Evolutionary conservation across 2,888 invertebrate species (phyloP), one percentile per base, ranked within the genome.

Genomic region (Sphaerophoria rueppellii): DNA sequence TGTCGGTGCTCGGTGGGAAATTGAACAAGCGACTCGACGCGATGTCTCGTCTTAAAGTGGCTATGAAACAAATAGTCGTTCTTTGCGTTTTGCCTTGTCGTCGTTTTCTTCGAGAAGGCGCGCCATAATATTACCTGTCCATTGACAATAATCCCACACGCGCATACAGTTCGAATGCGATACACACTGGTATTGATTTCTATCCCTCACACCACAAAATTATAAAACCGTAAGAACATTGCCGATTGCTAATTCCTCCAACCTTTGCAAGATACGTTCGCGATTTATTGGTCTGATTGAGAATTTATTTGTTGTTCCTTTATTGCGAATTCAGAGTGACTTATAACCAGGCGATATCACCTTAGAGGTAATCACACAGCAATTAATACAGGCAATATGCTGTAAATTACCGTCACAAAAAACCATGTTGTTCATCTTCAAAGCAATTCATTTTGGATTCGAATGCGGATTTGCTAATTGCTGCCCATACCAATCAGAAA

Each of bases 61-160:
- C 86, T 82, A 86, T 86, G 86, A 81, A 86, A 82, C 86, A 86
- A 86, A 82, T 78, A 46, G 82, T 69, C 73, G 73, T 77, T 81
- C 61, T 72, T 34, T 61, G 12, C 55, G 79, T 65, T 24, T 24
- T 24, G 24, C 24, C 24, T 24, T 72, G 70, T 63, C 40, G 85
- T 69, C 69, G 63, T 50, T 72, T 71, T 48, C 72, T 80, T 72
- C 50, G 37, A 58, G 81, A 77, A 74, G 86, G 82, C 77, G 82
- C 78, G 74, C 82, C 82, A 82, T 82, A 86, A 82, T 82, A 86
- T 86, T 86, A 86, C 82, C 74, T 82, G 86, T 86, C 82, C 86
- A 86, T 86, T 86, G 86, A 86, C 86, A 86, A 82, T 86, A 86
- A 86, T 86, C 86, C 86, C 86, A 86, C 86, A 82, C 86, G 86